These are phyloP conservation scores for Phalacrocorax aristotelis DNA, from an alignment of 2,113 vertebrate species.

Conservation along the genomic window DNA sequence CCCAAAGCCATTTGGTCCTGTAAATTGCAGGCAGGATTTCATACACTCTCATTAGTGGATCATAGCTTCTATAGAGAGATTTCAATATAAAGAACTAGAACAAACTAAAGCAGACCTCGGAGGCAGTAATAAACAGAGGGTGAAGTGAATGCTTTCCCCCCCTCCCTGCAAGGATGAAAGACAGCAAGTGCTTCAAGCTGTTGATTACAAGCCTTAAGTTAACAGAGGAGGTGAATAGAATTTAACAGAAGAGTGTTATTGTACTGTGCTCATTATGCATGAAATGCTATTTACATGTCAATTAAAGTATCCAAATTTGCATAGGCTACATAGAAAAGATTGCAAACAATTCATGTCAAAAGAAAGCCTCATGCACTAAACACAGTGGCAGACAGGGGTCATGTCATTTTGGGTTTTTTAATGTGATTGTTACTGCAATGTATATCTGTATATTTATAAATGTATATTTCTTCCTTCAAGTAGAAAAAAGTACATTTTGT, in stretches of 20 bases:
- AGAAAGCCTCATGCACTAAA: slow-evolving; percentile 40
- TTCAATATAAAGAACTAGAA: slow-evolving; percentile 21
- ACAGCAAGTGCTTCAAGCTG: background rate
- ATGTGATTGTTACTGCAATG: slow-evolving; percentile 70
- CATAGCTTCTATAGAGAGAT: background rate
- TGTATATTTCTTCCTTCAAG: slow-evolving; percentile 71
- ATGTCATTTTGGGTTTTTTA: slow-evolving; percentile 23
- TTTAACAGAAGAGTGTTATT: slow-evolving; percentile 47
- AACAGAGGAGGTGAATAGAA: slow-evolving; percentile 15
- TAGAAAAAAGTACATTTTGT: slow-evolving; percentile 68
- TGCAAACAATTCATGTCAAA: slow-evolving; percentile 48
- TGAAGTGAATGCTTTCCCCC: background rate
- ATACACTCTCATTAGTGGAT: slow-evolving; percentile 17
- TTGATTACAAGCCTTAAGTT: slow-evolving; percentile 15
- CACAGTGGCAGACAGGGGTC: slow-evolving; percentile 37
- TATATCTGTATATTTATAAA: slow-evolving; percentile 80
- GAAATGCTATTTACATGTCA: slow-evolving; percentile 64
- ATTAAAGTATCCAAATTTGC: slow-evolving; percentile 63
- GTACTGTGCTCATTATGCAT: slow-evolving; percentile 51
- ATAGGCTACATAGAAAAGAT: slow-evolving; percentile 36
- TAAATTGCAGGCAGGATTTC: background rate
- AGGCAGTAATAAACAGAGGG: slow-evolving; percentile 9
- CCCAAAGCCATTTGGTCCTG: background rate
- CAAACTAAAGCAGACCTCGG: background rate
- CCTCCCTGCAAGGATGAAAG: background rate